Base-by-base conservation (phyloP, 2,113 vertebrate genomes). In the Pseudopipra pipra region DNA sequence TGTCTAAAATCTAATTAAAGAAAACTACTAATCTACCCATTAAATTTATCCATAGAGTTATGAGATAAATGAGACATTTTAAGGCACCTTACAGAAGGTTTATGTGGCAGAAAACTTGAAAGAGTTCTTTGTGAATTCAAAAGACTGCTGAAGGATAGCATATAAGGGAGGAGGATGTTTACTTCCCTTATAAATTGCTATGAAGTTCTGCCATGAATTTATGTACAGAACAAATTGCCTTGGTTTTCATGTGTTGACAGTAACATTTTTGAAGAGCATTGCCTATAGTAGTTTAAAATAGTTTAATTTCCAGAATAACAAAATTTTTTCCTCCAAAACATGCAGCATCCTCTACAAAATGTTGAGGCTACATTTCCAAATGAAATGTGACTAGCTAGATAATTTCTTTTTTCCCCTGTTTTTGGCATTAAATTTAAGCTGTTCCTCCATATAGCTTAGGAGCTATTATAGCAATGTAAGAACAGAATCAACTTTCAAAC, bases 201-300 rank as follows among this genome's bases (percentile, higher is more conserved):
- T 77, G 74, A 92, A 87, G 24, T 21, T 76, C 51, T 66, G 55
- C 65, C 59, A 61, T 81, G 39, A 91, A 68, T 89, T 81, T 94
- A 70, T 71, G 55, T 70, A 66, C 44, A 62, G 71, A 87, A 92
- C 9, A 90, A 97, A 94, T 92, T 89, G 62, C n/a, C 18, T 92
- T 84, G 55, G 46, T 82, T 94, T 92, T 79, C 23, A 11, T 31
- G 37, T 66, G 31, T 92, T 93, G 58, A 52, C 70, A 65, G 61
- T 21, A 82, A 51, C 18, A 72, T 61, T 84, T 96, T 85, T 82
- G 20, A 63, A 87, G 31, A 22, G 37, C 20, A 54, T 71, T 82
- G 31, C 44, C 28, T 66, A 24, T 21, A 66, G 23, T 62, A 66
- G 11, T 79, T 92, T 65, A 70, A 89, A 95, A 73, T 39, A 46